Evolutionary conservation across 2,797 vertebrate species (phyloP), one percentile per base, ranked within the genome.

Genomic region (Selene dorsalis): DNA sequence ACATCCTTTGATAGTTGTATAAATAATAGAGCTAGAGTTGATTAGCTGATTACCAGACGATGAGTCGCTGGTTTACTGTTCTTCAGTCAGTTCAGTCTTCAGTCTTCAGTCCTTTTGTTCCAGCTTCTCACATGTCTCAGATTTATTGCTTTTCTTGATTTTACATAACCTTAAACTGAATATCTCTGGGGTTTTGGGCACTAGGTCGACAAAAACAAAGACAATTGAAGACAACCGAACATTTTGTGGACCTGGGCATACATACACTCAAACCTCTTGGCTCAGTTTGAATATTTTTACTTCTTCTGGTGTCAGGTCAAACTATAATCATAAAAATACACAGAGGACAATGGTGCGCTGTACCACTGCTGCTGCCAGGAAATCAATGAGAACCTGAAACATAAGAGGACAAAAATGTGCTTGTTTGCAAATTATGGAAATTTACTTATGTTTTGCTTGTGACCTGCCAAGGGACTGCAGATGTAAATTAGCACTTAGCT

Each of bases 381-480:
- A 82, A 74, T 74, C 52, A 73, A 48, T 45, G 22, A 50, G 73
- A 39, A n/a, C 11, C 50, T 56, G 10, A 73, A 52, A 56, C 24
- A 12, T 32, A 64, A 60, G 16, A 43, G 10, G 9, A 47, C 38
- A 12, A 41, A 45, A 26, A 65, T 5, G 6, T 22, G 10, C 38
- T 66, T 55, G 20, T 53, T 69, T 38, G 38, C 30, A 58, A 17
- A 60, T 43, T 22, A 2, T 20, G 35, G 32, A 24, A 58, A 28
- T 50, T 56, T 66, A 47, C 53, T 63, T 16, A 35, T 35, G 32
- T 35, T 35, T 35, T 35, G 32, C 32, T 35, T 35, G 32, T 35
- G 32, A 35, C 32, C 6, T 35, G 32, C 32, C 32, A 35, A 35
- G 32, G 32, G 32, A 8, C 32, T 8, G 6, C 32, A 35, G 7